Evolutionary conservation across 2,113 vertebrate species (phyloP).

Genomic region (Eolophus roseicapilla): DNA sequence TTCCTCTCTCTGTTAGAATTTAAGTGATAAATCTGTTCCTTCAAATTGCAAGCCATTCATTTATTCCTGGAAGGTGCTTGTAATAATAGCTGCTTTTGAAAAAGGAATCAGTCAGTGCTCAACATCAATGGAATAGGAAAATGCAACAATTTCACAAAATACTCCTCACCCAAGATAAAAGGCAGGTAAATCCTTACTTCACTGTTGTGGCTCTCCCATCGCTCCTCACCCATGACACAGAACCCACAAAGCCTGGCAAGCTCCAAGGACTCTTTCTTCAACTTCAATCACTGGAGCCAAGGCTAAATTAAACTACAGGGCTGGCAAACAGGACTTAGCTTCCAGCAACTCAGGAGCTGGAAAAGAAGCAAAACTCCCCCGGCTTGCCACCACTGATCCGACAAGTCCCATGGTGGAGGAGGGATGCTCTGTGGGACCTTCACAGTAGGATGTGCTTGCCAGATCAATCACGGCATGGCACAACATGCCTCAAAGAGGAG

Average conservation of each 20-base stretch:
- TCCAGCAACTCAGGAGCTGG: neutral
- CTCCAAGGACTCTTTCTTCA: neutral
- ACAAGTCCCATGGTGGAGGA: rapidly evolving
- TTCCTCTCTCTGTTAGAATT: constrained; percentile 53
- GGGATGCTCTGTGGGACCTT: neutral
- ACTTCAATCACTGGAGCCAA: neutral
- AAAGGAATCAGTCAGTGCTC: neutral
- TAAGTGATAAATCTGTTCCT: constrained; percentile 41
- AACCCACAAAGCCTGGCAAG: neutral
- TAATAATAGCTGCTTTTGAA: constrained; percentile 3
- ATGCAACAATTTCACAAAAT: neutral
- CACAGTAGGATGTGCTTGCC: neutral
- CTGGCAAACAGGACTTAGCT: neutral
- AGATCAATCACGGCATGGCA: neutral
- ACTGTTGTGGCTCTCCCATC: neutral
- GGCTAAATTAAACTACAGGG: neutral
- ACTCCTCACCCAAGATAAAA: neutral
- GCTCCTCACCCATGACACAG: neutral
- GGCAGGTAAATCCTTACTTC: neutral
- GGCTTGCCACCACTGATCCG: neutral
- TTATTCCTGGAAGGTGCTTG: constrained; percentile 66
- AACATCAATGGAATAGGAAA: neutral
- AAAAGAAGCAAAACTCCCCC: neutral
- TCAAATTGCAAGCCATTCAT: constrained; percentile 53
- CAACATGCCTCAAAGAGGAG: neutral